These are phyloP conservation scores for Epizoanthus stellaris DNA, from an alignment of 92 coral and sea anemone genomes.

Conservation along the genomic window DNA sequence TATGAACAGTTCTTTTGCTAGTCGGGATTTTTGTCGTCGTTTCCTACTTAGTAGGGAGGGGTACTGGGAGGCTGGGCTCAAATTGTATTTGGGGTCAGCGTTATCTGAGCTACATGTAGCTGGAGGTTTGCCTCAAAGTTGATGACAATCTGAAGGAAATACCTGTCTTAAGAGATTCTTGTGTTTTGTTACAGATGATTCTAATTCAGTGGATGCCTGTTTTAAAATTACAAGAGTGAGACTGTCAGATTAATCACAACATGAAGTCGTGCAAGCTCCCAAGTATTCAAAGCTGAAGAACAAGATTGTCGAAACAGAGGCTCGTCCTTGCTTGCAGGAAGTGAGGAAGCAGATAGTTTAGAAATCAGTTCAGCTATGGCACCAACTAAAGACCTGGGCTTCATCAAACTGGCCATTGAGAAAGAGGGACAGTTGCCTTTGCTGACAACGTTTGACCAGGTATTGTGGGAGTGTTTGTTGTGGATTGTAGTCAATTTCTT, in stretches of 20 bases:
- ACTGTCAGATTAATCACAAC: not conserved
- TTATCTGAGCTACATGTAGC: no score
- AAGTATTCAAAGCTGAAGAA: slow-evolving; percentile 2
- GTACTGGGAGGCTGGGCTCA: slow-evolving; percentile 42
- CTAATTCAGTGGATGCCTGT: not conserved
- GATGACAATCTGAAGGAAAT: not conserved
- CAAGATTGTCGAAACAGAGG: not conserved
- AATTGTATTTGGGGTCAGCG: slow-evolving; percentile 30
- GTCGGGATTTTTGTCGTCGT: no score
- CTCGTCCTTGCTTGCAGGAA: slow-evolving; percentile 24
- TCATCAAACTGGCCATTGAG: slow-evolving; percentile 79
- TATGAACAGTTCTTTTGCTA: no score
- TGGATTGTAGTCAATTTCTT: not conserved
- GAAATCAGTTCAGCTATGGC: slow-evolving; percentile 22
- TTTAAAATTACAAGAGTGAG: not conserved
- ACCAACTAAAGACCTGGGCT: slow-evolving; percentile 58
- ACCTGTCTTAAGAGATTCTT: not conserved
- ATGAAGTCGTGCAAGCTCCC: slow-evolving; percentile 20
- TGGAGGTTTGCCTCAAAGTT: slow-evolving; percentile 2
- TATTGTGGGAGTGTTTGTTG: slow-evolving; percentile 18
- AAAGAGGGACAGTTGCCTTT: slow-evolving; percentile 85
- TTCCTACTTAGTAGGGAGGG: slow-evolving; percentile 23
- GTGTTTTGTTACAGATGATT: slow-evolving; percentile 14
- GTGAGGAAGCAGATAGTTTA: not conserved
- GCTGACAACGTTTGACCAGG: slow-evolving; percentile 85